These are phyloP conservation scores for Parnassius smintheus DNA, from an alignment of 2,888 invertebrate genomes.

Conservation along the genomic window DNA sequence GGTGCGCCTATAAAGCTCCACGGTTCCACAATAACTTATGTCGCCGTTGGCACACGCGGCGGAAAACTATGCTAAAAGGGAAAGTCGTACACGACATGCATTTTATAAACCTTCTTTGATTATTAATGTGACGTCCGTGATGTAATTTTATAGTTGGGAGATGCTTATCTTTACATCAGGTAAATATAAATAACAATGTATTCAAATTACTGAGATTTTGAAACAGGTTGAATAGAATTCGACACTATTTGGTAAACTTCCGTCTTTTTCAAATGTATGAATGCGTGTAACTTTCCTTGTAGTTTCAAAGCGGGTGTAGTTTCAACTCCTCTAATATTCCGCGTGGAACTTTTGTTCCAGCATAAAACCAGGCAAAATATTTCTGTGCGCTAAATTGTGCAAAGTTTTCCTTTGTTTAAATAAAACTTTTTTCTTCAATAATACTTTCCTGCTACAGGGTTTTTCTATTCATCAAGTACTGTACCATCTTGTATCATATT, in stretches of 20 bases:
- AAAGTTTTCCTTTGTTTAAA: no score
- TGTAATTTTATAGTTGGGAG: slow-evolving; percentile 16
- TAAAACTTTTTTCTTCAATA: no score
- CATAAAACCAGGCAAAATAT: no score
- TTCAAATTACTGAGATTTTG: not conserved
- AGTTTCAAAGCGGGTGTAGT: no score
- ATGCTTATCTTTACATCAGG: slow-evolving; percentile 15
- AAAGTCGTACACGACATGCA: slow-evolving; percentile 37
- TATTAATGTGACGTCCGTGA: slow-evolving; percentile 18
- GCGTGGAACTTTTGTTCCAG: no score
- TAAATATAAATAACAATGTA: slow-evolving; percentile 13
- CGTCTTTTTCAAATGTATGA: not conserved
- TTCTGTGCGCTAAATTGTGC: no score
- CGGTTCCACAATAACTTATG: slow-evolving; percentile 24
- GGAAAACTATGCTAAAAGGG: slow-evolving; percentile 45
- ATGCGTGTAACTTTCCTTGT: no score
- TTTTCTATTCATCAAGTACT: no score
- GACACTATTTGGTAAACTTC: not conserved
- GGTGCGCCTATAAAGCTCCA: slow-evolving; percentile 15
- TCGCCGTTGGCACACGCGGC: slow-evolving; percentile 8
- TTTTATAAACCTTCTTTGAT: slow-evolving; percentile 29
- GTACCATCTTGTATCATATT: no score
- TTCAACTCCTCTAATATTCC: no score
- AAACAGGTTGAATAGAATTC: slow-evolving; percentile 4
- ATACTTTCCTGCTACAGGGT: no score